These are phyloP conservation scores for Conistra vaccinii DNA, from an alignment of 2,888 invertebrate genomes.

Conservation along the genomic window DNA sequence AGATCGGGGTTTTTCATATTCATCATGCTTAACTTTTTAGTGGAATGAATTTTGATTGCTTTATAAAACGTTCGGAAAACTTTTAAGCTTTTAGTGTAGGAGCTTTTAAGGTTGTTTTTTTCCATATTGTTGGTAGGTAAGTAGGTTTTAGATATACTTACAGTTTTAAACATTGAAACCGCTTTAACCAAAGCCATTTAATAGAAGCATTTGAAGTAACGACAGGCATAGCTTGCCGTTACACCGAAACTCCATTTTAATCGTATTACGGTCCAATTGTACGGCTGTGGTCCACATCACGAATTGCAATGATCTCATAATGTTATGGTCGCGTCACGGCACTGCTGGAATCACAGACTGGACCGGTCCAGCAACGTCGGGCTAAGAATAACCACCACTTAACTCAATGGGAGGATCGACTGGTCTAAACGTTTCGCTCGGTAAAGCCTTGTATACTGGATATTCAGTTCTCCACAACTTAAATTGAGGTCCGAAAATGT, in stretches of 20 bases:
- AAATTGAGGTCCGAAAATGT: conserved; percentile 25
- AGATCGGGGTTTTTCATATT: not conserved
- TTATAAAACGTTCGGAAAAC: not conserved
- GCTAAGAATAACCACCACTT: conserved; percentile 59
- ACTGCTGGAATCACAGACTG: conserved; percentile 37
- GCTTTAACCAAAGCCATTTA: conserved; percentile 56
- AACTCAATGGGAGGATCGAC: conserved; percentile 49
- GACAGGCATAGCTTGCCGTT: conserved; percentile 59
- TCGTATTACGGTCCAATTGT: conserved; percentile 66
- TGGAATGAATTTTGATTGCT: not conserved
- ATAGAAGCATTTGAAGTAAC: conserved; percentile 69
- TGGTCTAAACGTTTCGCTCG: conserved; percentile 35
- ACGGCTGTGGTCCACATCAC: conserved; percentile 52
- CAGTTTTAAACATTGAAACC: conserved; percentile 38
- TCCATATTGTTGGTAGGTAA: too few species aligned
- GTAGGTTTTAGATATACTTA: too few species aligned
- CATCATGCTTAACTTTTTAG: conserved; percentile 14
- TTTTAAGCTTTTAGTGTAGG: not conserved
- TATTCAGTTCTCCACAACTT: conserved; percentile 33
- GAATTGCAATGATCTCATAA: conserved; percentile 65
- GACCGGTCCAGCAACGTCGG: conserved; percentile 50
- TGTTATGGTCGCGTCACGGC: conserved; percentile 56
- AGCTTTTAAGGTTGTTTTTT: not conserved
- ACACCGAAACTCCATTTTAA: conserved; percentile 64
- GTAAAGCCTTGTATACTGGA: conserved; percentile 32